Conservation (phyloP, 2,888 invertebrate genomes). For the Drosophila putrida region DNA sequence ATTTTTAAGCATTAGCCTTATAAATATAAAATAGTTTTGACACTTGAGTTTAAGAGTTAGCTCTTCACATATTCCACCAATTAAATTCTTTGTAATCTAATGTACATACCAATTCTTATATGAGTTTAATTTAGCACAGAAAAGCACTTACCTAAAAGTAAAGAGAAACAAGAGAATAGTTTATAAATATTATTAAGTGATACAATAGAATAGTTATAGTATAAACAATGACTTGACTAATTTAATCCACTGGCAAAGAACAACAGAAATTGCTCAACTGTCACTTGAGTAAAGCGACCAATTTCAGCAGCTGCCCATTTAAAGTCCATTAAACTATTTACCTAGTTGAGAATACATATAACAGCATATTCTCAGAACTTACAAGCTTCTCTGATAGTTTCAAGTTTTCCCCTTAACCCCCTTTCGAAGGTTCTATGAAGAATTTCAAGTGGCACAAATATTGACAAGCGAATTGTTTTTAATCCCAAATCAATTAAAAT, state of each 20-base stretch:
- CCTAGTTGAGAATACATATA: conserved; percentile 10
- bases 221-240: conserved; percentile 29
- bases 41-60: not conserved
- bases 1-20: too few relatives aligned
- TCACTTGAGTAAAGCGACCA: conserved; percentile 12
- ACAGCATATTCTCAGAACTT: conserved; percentile 13
- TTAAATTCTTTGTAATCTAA: not conserved
- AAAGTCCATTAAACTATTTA: conserved; percentile 41
- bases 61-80: not conserved
- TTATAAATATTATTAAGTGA: conserved; percentile 33
- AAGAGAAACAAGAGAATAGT: conserved; percentile 22
- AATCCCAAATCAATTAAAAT: conserved; percentile 57
- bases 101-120: conserved; percentile 44
- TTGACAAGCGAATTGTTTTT: conserved; percentile 46
- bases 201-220: conserved; percentile 10
- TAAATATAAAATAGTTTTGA: too few relatives aligned
- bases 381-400: conserved; percentile 3
- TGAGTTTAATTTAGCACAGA: not conserved
- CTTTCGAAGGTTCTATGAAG: not conserved
- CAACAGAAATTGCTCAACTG: conserved; percentile 6
- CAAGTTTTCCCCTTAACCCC: not conserved
- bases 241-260: conserved; percentile 10
- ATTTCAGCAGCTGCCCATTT: conserved; percentile 32
- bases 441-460: conserved; percentile 53
- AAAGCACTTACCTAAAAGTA: conserved; percentile 65